Conservation (phyloP, 2,113 vertebrate species). For the Gasterosteus nipponicus region DNA sequence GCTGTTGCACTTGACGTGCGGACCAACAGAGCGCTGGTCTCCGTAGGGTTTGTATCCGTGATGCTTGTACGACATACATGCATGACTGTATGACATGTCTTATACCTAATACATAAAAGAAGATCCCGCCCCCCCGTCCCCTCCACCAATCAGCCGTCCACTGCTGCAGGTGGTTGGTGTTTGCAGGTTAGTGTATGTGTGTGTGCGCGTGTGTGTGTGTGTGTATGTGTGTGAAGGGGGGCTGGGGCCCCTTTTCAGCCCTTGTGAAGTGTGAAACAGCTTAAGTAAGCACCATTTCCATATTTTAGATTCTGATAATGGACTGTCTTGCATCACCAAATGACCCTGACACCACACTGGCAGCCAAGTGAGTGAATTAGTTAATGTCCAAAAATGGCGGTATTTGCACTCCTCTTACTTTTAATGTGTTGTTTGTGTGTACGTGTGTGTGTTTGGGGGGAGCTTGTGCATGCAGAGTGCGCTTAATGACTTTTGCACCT, state of each 20-base stretch:
- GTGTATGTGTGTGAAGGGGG: background rate
- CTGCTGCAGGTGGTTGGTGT: constrained; percentile 10
- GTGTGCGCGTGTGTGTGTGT: background rate
- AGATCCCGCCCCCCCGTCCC: background rate
- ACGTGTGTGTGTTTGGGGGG: constrained; percentile 10
- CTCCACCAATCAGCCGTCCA: background rate
- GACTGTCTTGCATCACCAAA: constrained; percentile 70
- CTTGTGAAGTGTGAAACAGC: constrained; percentile 32
- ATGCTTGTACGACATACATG: background rate
- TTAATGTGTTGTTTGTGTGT: constrained; percentile 17
- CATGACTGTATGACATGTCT: background rate
- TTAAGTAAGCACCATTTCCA: constrained; percentile 65
- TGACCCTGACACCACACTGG: constrained; percentile 60
- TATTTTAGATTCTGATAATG: constrained; percentile 77
- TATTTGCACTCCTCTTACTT: constrained; percentile 38
- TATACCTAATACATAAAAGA: background rate
- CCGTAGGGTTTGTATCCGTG: background rate
- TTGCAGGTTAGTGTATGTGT: background rate
- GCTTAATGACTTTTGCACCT: constrained; percentile 63
- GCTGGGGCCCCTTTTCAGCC: constrained; percentile 1
- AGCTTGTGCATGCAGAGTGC: constrained; percentile 11
- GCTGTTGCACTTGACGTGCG: background rate
- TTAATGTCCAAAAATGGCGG: constrained; percentile 65
- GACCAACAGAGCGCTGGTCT: background rate
- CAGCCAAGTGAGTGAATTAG: constrained; percentile 65